These are phyloP conservation scores for Seira musarum DNA, from an alignment of 2,888 invertebrate genomes.

Conservation along the genomic window DNA sequence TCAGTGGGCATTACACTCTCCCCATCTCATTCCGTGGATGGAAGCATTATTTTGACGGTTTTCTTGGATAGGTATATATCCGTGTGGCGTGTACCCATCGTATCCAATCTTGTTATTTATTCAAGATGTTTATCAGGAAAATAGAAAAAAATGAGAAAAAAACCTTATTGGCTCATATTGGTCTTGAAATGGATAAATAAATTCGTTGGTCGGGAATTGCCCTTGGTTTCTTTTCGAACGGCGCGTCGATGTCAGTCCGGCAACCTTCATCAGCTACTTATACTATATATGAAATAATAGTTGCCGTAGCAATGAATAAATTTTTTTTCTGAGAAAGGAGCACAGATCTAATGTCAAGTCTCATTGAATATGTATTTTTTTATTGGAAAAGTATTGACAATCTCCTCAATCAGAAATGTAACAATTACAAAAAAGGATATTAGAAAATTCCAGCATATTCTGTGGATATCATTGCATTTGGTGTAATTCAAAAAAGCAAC, in stretches of 20 bases:
- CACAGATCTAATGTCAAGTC: constrained; percentile 23
- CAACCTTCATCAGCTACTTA: not conserved
- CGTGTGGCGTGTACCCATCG: not conserved
- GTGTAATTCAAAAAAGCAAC: not conserved
- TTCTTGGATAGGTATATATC: not conserved
- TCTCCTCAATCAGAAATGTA: constrained; percentile 68
- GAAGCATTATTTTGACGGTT: not conserved
- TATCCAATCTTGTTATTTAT: not conserved
- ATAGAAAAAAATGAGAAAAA: not conserved
- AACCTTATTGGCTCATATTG: not conserved
- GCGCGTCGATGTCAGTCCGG: not conserved
- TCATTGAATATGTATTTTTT: constrained; percentile 29
- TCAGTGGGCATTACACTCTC: no score
- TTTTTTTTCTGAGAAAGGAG: constrained; percentile 2
- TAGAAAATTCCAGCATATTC: constrained; percentile 36
- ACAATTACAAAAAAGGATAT: constrained; percentile 32
- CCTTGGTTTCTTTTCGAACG: not conserved
- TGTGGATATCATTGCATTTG: not conserved
- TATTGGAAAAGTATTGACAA: constrained; percentile 69
- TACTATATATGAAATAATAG: no score
- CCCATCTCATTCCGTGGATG: no score
- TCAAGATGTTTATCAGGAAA: constrained; percentile 6
- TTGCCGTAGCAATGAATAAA: not conserved
- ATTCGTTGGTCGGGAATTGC: not conserved
- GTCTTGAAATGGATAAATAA: not conserved